Evolutionary conservation across 2,888 invertebrate genomes (phyloP), one percentile per base, ranked within the genome.

Genomic region (Andrena camellia): DNA sequence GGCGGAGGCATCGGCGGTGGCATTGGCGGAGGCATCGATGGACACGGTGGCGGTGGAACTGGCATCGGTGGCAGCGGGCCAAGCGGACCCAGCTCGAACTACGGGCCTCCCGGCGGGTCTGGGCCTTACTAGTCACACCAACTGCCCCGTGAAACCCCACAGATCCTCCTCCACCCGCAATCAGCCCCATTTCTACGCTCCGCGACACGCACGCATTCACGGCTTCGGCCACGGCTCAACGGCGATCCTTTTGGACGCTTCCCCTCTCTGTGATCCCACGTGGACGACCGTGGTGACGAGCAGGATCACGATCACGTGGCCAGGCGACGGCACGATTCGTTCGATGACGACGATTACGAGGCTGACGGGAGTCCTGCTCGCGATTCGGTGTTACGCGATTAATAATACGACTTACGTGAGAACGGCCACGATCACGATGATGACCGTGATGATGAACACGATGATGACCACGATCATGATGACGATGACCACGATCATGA

Each of bases 61-160:
- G 91, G 86, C 33, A 77, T 93, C 92, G 92, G 92, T 73, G 87
- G 89, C 72, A 85, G 91, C 87, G 94, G 92, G 70, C 92, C 93
- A 33, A 91, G 92, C 81, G 94, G 94, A 71, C 95, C 95, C 91
- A 95, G 95, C 95, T 92, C 95, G 90, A 95, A 95, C 86, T 96
- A 96, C 94, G 96, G 96, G 83, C 95, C 96, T 91, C 96, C 96
- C 91, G 96, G 95, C 85, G 96, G 95, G 91, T 96, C 96, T 91
- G 96, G 96, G 92, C 96, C 96, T 86, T 96, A 96, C 94, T 95
- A 96, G 94, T 94, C 94, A 93, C 70, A 92, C 90, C 89, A 78
- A 86, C 79, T 82, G 83, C 85, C 88, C 86, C 81, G 82, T 80
- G 74, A 81, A 83, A 79, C 83, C 70, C 69, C 60, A 62, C 81